Evolutionary conservation across 2,888 invertebrate species (phyloP).

Genomic region (Sialis lutaria): DNA sequence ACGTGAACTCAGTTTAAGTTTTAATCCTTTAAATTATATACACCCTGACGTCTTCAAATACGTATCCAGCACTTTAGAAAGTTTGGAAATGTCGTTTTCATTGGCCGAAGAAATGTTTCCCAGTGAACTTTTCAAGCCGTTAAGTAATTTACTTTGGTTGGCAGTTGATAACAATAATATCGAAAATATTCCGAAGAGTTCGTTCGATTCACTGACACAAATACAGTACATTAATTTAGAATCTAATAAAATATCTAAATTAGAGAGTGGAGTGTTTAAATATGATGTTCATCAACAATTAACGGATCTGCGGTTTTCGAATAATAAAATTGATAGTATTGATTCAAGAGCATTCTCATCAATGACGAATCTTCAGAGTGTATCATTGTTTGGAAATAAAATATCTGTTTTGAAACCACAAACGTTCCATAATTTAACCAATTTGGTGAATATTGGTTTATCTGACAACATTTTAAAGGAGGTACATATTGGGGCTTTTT

Average conservation of each 20-base stretch:
- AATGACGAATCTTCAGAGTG: slow-evolving; percentile 53
- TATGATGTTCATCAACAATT: slow-evolving; percentile 51
- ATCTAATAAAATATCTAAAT: slow-evolving; percentile 58
- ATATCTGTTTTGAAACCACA: slow-evolving; percentile 50
- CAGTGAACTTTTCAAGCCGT: slow-evolving; percentile 53
- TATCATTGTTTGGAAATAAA: slow-evolving; percentile 64
- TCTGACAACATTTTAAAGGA: slow-evolving; percentile 63
- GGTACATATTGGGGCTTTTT: slow-evolving; percentile 56
- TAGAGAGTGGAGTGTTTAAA: slow-evolving; percentile 46
- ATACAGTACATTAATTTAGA: slow-evolving; percentile 72
- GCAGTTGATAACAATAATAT: slow-evolving; percentile 80
- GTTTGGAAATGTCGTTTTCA: slow-evolving; percentile 72
- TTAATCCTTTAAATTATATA: slow-evolving; percentile 73
- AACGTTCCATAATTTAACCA: slow-evolving; percentile 60
- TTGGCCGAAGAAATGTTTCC: slow-evolving; percentile 66
- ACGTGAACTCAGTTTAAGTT: slow-evolving; percentile 77
- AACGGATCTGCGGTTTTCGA: slow-evolving; percentile 62
- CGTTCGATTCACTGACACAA: slow-evolving; percentile 33
- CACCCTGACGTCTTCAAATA: slow-evolving; percentile 66
- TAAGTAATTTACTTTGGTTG: slow-evolving; percentile 62
- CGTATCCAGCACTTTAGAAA: slow-evolving; percentile 53
- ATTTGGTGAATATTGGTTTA: slow-evolving; percentile 64
- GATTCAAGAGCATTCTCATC: slow-evolving; percentile 52
- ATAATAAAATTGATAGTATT: slow-evolving; percentile 57
- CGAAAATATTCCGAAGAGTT: slow-evolving; percentile 50